Evolutionary conservation across 1,140 invertebrate genomes (phyloP).

Genomic region (Trialeurodes vaporariorum): DNA sequence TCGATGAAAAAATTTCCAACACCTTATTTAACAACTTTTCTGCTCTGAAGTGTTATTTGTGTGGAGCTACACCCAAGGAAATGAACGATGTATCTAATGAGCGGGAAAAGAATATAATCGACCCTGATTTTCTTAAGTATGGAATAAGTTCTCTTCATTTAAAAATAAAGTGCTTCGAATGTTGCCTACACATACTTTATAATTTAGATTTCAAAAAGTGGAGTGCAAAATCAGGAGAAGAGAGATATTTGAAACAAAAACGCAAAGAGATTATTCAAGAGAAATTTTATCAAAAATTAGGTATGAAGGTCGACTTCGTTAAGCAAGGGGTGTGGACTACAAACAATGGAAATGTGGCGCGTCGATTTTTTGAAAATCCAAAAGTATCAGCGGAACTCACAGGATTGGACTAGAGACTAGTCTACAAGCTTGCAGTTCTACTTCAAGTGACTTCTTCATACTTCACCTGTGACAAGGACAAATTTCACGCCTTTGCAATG

Average conservation of each 20-base stretch:
- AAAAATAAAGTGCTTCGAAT: slow-evolving; percentile 18
- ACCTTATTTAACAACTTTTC: neutral
- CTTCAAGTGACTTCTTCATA: slow-evolving; percentile 26
- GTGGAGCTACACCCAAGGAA: slow-evolving; percentile 12
- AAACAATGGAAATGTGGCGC: slow-evolving; percentile 33
- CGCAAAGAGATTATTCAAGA: slow-evolving; percentile 15
- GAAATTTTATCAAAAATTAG: slow-evolving; percentile 10
- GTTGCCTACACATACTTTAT: slow-evolving; percentile 11
- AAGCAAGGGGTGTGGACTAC: slow-evolving; percentile 22
- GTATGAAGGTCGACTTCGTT: slow-evolving; percentile 10
- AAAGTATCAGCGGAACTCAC: slow-evolving; percentile 28
- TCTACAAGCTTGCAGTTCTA: slow-evolving; percentile 29
- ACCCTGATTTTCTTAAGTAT: slow-evolving; percentile 2
- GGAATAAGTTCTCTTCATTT: slow-evolving; percentile 14
- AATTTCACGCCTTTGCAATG: too few species aligned
- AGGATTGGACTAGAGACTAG: slow-evolving; percentile 30
- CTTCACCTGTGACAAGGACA: too few species aligned
- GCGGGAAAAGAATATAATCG: slow-evolving; percentile 5
- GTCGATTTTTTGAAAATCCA: slow-evolving; percentile 30
- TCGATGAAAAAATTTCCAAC: slow-evolving; percentile 1
- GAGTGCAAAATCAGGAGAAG: slow-evolving; percentile 12
- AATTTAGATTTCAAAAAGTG: slow-evolving; percentile 16
- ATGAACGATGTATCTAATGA: slow-evolving; percentile 17
- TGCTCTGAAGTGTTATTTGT: slow-evolving; percentile 16
- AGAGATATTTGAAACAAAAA: slow-evolving; percentile 11